Percentiles rank a stretch among this genome's conserved stretches.
Evolutionary conservation across 2,113 vertebrate species (phyloP).

Genomic region (Micromys minutus): DNA sequence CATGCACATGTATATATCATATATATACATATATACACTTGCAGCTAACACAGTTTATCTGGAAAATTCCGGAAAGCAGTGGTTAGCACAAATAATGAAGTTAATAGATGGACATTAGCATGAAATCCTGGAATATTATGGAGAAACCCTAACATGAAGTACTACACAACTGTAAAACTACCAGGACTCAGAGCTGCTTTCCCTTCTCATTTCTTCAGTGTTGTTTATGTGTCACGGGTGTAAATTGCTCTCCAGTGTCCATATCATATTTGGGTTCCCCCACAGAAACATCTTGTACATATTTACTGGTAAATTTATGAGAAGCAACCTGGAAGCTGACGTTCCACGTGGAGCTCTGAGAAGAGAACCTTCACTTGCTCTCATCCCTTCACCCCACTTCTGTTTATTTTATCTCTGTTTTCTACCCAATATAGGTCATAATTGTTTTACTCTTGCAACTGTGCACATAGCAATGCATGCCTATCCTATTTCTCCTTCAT

Average conservation of each 20-base stretch:
- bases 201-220: not conserved
- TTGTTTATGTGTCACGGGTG: not conserved
- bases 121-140: not conserved
- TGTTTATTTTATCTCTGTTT: not conserved
- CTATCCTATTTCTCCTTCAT: not conserved
- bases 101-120: not conserved
- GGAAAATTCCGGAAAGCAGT: not conserved
- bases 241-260: not conserved
- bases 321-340: not conserved
- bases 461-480: not conserved
- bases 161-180: not conserved
- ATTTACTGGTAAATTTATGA: not conserved
- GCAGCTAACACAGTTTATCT: not conserved
- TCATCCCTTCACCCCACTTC: not conserved
- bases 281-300: not conserved
- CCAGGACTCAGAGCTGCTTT: not conserved
- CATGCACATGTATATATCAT: too few species aligned
- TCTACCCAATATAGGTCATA: not conserved
- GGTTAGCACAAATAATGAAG: not conserved
- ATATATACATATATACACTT: not conserved
- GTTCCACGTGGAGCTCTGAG: rapidly evolving
- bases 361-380: not conserved
- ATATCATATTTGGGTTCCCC: not conserved
- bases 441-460: not conserved
- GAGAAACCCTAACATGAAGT: not conserved